A percentile compares a stretch with the other conserved stretches of the same genome.
Evolutionary conservation across 2,113 vertebrate species (phyloP).

Genomic region (Microtus pennsylvanicus): DNA sequence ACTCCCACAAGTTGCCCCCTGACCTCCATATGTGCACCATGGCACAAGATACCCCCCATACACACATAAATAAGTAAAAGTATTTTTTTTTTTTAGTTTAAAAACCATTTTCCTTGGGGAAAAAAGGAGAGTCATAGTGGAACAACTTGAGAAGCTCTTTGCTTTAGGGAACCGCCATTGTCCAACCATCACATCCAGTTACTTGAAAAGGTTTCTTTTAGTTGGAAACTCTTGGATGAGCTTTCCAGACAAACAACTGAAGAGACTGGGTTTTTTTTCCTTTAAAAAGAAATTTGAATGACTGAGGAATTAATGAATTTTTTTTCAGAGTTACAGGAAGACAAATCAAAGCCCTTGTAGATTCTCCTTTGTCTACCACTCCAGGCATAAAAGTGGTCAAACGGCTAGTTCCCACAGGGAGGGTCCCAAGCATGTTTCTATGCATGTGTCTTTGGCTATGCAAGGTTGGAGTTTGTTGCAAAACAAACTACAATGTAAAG

Average conservation of each 20-base stretch:
- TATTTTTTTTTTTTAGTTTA: not conserved
- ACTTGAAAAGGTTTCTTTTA: slow-evolving; percentile 28
- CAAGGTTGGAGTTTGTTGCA: not conserved
- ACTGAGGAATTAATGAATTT: not conserved
- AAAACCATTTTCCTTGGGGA: not conserved
- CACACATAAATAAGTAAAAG: not conserved
- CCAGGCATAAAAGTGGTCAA: not conserved
- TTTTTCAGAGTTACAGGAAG: not conserved
- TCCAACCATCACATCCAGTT: not conserved
- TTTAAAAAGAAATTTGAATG: not conserved
- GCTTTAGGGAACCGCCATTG: not conserved
- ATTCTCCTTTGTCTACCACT: not conserved
- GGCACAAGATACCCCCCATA: too few species aligned
- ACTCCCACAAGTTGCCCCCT: not conserved
- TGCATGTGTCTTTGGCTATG: not conserved
- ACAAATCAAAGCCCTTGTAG: not conserved
- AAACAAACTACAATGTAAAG: slow-evolving; percentile 16
- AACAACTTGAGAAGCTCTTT: not conserved
- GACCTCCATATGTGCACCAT: not conserved
- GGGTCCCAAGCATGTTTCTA: not conserved
- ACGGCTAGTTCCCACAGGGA: not conserved
- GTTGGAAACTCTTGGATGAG: slow-evolving; percentile 31
- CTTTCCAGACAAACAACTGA: not conserved
- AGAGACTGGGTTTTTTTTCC: slow-evolving; percentile 37
- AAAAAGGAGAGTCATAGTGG: not conserved